These are phyloP conservation scores for Cheilosia impressa DNA, from an alignment of 2,888 invertebrate species.

Conservation along the genomic window DNA sequence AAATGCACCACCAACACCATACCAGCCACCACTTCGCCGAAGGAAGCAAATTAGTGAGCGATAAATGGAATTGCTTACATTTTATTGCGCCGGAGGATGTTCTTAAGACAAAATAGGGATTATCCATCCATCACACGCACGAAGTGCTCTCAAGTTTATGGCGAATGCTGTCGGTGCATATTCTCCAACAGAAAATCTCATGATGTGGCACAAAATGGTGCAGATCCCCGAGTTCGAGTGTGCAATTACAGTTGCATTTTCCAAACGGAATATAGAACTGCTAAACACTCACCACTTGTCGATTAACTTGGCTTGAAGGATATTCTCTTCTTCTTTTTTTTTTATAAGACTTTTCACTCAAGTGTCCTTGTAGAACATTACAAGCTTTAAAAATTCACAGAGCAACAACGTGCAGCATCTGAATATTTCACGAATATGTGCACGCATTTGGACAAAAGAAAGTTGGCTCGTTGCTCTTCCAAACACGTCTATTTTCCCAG, in stretches of 20 bases:
- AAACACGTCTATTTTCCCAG: not conserved
- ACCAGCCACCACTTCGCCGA: not conserved
- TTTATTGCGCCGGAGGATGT: constrained; percentile 21
- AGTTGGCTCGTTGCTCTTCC: not conserved
- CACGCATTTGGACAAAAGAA: constrained; percentile 23
- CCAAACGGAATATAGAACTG: not conserved
- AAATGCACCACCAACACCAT: constrained; percentile 19
- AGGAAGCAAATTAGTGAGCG: constrained; percentile 49
- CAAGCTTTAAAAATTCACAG: not conserved
- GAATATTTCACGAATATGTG: constrained; percentile 30
- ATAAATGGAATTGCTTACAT: constrained; percentile 57
- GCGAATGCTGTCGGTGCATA: constrained; percentile 15
- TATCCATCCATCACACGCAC: not conserved
- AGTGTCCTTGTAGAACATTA: constrained; percentile 3
- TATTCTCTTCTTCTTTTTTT: not conserved
- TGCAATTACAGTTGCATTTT: constrained; percentile 18
- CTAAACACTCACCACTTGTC: constrained; percentile 29
- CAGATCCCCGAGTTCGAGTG: not conserved
- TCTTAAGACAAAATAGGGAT: constrained; percentile 6
- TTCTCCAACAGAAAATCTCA: not conserved
- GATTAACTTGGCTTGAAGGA: constrained; percentile 27
- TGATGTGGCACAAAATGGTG: not conserved
- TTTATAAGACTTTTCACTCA: not conserved
- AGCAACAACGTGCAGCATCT: constrained; percentile 4
- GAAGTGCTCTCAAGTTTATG: constrained; percentile 33